Percentiles rank a stretch among this genome's conserved stretches.
Evolutionary conservation across 2,113 vertebrate genomes (phyloP).

Genomic region (Seriola dumerili): DNA sequence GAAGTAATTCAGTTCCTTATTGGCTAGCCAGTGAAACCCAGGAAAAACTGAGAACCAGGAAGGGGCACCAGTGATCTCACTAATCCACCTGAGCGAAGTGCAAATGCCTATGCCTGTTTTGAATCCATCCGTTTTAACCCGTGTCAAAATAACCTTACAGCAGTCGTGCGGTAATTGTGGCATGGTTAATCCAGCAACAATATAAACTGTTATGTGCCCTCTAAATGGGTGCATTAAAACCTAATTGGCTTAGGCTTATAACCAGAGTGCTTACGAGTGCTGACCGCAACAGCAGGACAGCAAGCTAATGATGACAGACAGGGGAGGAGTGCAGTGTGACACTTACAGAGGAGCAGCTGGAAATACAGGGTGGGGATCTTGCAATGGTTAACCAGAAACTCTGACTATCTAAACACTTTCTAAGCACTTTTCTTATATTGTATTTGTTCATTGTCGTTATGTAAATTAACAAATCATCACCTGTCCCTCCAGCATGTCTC

Average conservation of each 20-base stretch:
- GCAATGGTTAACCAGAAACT: background rate
- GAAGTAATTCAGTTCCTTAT: background rate
- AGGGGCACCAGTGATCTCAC: background rate
- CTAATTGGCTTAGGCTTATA: conserved; percentile 72
- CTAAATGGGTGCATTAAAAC: conserved; percentile 25
- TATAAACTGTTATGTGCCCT: conserved; percentile 29
- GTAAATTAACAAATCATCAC: conserved; percentile 71
- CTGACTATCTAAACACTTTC: background rate
- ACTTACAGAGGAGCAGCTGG: conserved; percentile 10
- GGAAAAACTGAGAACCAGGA: background rate
- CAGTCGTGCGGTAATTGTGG: conserved; percentile 1
- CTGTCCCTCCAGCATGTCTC: conserved; percentile 94
- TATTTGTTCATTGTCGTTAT: no score
- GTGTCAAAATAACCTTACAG: conserved; percentile 12
- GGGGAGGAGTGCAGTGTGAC: background rate
- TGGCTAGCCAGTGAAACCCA: background rate
- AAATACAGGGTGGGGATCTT: background rate
- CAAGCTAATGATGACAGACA: conserved; percentile 27
- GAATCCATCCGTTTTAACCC: conserved; percentile 17
- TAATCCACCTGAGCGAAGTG: background rate
- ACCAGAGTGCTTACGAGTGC: conserved; percentile 14
- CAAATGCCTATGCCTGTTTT: background rate
- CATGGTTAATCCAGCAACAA: conserved; percentile 12
- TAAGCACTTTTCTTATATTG: background rate
- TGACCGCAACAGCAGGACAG: conserved; percentile 32